phyloP scores from a whole-genome alignment of 2,113 vertebrate genomes.

The Cromileptes altivelis region DNA sequence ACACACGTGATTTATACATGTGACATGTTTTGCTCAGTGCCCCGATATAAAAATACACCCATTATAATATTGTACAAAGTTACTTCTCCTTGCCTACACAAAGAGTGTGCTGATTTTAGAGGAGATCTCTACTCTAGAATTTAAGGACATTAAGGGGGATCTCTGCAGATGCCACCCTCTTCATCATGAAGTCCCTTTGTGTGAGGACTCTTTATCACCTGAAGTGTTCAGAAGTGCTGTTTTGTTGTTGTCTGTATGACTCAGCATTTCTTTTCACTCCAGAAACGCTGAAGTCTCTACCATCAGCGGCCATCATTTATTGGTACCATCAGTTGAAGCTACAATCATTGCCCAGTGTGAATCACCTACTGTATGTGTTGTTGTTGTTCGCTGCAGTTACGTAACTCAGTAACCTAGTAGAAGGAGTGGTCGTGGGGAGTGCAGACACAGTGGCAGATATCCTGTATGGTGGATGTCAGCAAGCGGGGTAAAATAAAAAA shows the following conservation, averaged over 20 bases:
- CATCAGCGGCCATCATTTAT: slow-evolving; percentile 30
- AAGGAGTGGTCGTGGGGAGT: not conserved
- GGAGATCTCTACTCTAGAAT: no score
- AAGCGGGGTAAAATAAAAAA: not conserved
- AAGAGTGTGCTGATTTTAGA: no score
- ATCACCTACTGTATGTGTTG: slow-evolving; percentile 15
- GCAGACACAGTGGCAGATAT: slow-evolving; percentile 6
- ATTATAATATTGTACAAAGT: no score
- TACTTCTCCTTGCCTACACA: no score
- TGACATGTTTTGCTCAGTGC: no score
- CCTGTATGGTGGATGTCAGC: not conserved
- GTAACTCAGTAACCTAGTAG: slow-evolving; percentile 45
- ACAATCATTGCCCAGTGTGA: slow-evolving; percentile 44
- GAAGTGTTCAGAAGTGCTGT: not conserved
- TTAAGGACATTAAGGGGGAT: not conserved
- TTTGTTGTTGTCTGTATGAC: not conserved
- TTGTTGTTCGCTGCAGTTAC: slow-evolving; percentile 46
- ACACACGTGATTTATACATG: no score
- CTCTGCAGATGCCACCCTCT: not conserved
- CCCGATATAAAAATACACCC: no score
- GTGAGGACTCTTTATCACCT: not conserved
- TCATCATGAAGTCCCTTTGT: slow-evolving; percentile 15
- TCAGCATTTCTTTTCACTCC: slow-evolving; percentile 23
- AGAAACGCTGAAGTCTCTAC: slow-evolving; percentile 9
- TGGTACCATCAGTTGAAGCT: slow-evolving; percentile 14